phyloP scores from a whole-genome alignment of 2,797 vertebrate species.

The Gorsachius magnificus region DNA sequence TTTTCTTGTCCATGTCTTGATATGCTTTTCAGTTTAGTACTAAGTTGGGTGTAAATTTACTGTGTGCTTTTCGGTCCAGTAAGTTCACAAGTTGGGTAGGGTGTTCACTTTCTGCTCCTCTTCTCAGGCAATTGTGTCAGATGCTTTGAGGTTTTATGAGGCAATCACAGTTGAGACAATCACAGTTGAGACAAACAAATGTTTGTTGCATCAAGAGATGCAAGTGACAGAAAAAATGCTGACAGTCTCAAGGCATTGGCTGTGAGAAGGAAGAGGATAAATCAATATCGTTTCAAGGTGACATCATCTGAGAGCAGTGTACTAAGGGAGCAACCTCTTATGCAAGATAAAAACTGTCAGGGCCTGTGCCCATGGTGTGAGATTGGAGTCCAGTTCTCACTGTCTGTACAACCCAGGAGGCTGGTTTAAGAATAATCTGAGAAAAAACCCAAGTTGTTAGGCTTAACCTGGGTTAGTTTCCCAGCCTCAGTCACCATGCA shows the following conservation, averaged over 20 bases:
- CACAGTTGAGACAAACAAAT: background rate
- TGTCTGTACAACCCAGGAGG: background rate
- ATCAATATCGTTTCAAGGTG: background rate
- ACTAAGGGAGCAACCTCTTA: background rate
- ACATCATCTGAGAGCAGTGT: background rate
- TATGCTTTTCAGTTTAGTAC: background rate
- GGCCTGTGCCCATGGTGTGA: accelerated
- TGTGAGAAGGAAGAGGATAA: background rate
- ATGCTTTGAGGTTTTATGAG: background rate
- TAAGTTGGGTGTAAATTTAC: background rate
- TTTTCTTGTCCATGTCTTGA: background rate
- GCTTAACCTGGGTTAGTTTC: background rate
- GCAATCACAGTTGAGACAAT: background rate
- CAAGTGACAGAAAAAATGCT: background rate
- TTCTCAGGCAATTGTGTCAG: background rate
- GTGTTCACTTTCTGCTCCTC: background rate
- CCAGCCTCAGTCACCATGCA: background rate
- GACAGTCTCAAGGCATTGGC: background rate
- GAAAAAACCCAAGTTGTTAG: accelerated
- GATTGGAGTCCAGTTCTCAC: background rate
- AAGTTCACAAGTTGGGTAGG: background rate
- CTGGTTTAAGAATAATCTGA: background rate
- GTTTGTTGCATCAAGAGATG: background rate
- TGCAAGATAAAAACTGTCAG: accelerated
- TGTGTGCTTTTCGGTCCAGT: background rate